These are phyloP conservation scores for Drosophila jambulina DNA, from an alignment of 1,140 invertebrate genomes.

Conservation along the genomic window DNA sequence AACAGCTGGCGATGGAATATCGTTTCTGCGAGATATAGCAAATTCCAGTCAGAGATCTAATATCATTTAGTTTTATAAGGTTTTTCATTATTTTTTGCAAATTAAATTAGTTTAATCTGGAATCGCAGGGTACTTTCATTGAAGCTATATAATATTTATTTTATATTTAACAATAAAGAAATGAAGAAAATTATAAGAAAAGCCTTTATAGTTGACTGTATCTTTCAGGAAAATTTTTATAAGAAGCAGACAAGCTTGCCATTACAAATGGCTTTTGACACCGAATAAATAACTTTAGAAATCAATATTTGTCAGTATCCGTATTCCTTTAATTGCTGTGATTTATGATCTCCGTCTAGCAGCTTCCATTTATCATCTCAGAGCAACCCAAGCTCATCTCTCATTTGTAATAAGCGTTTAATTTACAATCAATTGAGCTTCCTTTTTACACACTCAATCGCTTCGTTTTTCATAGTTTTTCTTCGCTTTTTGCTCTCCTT, in stretches of 20 bases:
- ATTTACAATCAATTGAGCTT: conserved; percentile 48
- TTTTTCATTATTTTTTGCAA: neutral
- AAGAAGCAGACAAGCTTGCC: no score
- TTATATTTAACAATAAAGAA: no score
- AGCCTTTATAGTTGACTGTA: no score
- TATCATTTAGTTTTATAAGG: neutral
- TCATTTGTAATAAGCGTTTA: conserved; percentile 31
- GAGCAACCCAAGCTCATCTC: conserved; percentile 2
- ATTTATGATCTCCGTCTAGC: conserved; percentile 5
- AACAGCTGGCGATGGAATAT: neutral
- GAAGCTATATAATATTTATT: neutral
- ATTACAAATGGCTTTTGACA: neutral
- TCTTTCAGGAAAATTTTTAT: no score
- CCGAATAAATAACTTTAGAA: neutral
- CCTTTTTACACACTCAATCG: conserved; percentile 25
- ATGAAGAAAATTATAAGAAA: neutral
- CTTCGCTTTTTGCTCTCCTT: conserved; percentile 1
- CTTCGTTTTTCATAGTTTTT: conserved; percentile 1
- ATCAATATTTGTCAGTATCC: neutral
- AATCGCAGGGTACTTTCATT: neutral
- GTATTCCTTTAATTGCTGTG: neutral
- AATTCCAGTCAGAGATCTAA: neutral
- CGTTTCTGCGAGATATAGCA: neutral
- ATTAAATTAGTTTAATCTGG: neutral
- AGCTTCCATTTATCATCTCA: conserved; percentile 18